Evolutionary conservation across 2,797 vertebrate genomes (phyloP), one percentile per base, ranked within the genome.

Genomic region (Anisognathus igniventris): DNA sequence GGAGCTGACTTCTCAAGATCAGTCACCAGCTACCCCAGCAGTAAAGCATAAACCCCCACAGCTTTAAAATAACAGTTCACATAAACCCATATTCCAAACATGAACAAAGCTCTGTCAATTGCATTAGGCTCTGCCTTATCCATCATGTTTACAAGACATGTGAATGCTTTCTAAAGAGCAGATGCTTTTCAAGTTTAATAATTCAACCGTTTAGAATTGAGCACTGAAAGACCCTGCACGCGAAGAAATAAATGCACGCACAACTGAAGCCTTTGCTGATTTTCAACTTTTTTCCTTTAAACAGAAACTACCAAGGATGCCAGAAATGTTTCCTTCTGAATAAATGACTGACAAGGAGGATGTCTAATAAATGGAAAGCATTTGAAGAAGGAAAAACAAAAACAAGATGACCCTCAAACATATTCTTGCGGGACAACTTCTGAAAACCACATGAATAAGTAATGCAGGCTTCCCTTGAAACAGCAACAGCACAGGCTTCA

Each of bases 121-220:
- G 92, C 89, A 95, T 92, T 86, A 96, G 92, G 61, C 81, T 88
- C 73, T 92, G 92, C 92, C 93, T 96, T 96, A 96, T 88, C 91
- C 83, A 74, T 93, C 93, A 51, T 91, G 85, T 96, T 95, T 93
- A 95, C 70, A 77, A 90, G 62, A 81, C 70, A 76, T 15, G 60
- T 30, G 89, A 95, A 92, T 70, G 83, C 79, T 51, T 93, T 85
- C 90, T 91, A 51, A 93, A 88, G 88, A 96, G 93, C 96, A 97
- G 92, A 87, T 93, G 90, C 92, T 93, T 94, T 97, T 95, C 88
- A 91, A 88, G 90, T 93, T 95, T 92, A 96, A 96, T 92, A 96
- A 96, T 88, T 94, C 94, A 88, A 39, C 86, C 14, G 1, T 86
- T 96, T 48, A 93, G 89, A 94, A 90, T 4, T 9, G 57, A 90